Percentiles rank a stretch among this genome's conserved stretches.
Evolutionary conservation across 2,113 vertebrate species (phyloP).

Genomic region (Saguinus midas): DNA sequence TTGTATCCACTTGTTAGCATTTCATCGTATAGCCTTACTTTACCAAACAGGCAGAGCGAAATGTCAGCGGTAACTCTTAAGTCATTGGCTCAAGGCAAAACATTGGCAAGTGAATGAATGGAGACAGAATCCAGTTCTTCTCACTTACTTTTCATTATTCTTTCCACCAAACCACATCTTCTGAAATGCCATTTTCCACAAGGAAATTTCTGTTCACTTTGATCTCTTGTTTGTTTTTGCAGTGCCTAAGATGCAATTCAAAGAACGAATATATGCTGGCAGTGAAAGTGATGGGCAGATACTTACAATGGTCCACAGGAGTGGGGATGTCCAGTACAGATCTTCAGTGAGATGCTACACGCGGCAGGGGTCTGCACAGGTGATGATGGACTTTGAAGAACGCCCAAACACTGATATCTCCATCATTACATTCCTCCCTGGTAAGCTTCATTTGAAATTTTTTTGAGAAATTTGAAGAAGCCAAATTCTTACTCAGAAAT

Average conservation of each 20-base stretch:
- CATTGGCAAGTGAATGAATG: neutral
- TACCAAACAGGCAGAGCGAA: neutral
- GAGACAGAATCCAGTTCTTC: neutral
- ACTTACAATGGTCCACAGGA: slow-evolving; percentile 87
- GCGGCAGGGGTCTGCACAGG: slow-evolving; percentile 94
- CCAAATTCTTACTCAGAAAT: neutral
- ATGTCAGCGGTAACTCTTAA: neutral
- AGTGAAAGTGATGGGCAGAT: slow-evolving; percentile 89
- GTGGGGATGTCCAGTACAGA: slow-evolving; percentile 87
- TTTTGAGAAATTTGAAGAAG: neutral
- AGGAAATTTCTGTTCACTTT: neutral
- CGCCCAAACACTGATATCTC: slow-evolving; percentile 94
- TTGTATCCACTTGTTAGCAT: neutral
- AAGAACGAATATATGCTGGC: slow-evolving; percentile 85
- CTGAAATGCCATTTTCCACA: neutral
- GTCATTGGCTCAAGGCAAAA: neutral
- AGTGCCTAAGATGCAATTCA: slow-evolving; percentile 97
- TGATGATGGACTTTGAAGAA: slow-evolving; percentile 96
- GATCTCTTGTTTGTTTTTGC: neutral
- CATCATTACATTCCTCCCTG: slow-evolving; percentile 90
- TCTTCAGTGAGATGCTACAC: slow-evolving; percentile 96
- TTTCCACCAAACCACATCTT: neutral
- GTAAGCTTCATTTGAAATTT: slow-evolving; percentile 77
- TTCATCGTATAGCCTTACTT: neutral
- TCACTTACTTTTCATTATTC: neutral